Conservation (phyloP, 2,113 vertebrate species). For the Macquaria australasica region DNA sequence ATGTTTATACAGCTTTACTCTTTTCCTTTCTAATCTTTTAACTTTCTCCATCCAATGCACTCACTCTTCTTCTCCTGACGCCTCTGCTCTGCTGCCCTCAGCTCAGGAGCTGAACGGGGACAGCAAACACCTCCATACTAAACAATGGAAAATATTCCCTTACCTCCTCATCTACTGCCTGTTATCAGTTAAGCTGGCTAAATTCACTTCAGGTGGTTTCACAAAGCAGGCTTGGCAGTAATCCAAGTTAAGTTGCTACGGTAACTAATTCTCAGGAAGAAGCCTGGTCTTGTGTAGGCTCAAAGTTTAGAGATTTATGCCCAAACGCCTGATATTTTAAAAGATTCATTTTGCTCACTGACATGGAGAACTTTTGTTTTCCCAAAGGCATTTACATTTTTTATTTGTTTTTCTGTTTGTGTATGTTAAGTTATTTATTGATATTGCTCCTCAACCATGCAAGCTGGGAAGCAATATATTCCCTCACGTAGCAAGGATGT, state of each 20-base stretch:
- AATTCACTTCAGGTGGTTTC: constrained; percentile 31
- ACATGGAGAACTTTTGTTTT: not conserved
- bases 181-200: constrained; percentile 3
- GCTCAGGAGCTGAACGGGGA: constrained; percentile 33
- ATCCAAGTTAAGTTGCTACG: not conserved
- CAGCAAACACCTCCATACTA: constrained; percentile 44
- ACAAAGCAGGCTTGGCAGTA: constrained; percentile 18
- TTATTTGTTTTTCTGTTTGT: not conserved
- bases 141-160: constrained; percentile 25
- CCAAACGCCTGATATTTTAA: constrained; percentile 5
- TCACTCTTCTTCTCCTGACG: constrained; percentile 1
- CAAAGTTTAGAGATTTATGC: constrained; percentile 9
- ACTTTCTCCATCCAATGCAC: not conserved
- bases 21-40: constrained; percentile 17
- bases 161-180: constrained; percentile 4
- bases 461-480: not conserved
- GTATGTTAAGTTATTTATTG: constrained; percentile 16
- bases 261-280: not conserved
- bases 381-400: not conserved
- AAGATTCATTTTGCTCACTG: not conserved
- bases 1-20: constrained; percentile 17
- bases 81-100: constrained; percentile 40
- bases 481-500: not conserved
- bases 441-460: not conserved
- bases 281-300: not conserved